Conservation (phyloP, 2,888 invertebrate species). For the Polymixis lichenea region DNA sequence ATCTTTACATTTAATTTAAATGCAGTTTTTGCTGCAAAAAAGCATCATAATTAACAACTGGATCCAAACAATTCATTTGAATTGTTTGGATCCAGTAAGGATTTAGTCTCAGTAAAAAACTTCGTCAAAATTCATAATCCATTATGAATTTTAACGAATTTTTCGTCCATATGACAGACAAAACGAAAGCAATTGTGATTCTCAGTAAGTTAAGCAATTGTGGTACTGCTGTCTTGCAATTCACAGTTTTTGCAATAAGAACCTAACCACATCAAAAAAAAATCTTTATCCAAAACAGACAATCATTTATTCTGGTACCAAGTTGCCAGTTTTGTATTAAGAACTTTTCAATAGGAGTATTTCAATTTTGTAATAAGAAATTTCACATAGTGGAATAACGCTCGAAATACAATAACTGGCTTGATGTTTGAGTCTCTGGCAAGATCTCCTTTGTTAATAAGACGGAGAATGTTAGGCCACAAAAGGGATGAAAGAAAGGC, state of each 20-base stretch:
- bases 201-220: not conserved
- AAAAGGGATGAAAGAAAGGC: not conserved
- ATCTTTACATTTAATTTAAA: slow-evolving; percentile 13
- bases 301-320: too few relatives aligned
- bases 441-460: too few relatives aligned
- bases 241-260: not conserved
- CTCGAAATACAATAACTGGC: too few relatives aligned
- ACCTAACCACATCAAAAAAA: too few relatives aligned
- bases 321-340: too few relatives aligned
- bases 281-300: too few relatives aligned
- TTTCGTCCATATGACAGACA: not conserved
- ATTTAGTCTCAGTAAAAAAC: not conserved
- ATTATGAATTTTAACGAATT: not conserved
- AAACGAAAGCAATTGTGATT: not conserved
- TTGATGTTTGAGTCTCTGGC: too few relatives aligned
- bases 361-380: too few relatives aligned
- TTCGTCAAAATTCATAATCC: too few relatives aligned
- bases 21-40: not conserved
- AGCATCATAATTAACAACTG: not conserved
- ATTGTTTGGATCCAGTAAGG: not conserved
- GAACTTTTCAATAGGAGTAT: too few relatives aligned
- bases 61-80: too few relatives aligned
- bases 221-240: not conserved
- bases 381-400: too few relatives aligned
- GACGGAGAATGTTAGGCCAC: not conserved